These are phyloP conservation scores for Gryllus longicercus DNA, from an alignment of 2,888 invertebrate species.

Conservation along the genomic window DNA sequence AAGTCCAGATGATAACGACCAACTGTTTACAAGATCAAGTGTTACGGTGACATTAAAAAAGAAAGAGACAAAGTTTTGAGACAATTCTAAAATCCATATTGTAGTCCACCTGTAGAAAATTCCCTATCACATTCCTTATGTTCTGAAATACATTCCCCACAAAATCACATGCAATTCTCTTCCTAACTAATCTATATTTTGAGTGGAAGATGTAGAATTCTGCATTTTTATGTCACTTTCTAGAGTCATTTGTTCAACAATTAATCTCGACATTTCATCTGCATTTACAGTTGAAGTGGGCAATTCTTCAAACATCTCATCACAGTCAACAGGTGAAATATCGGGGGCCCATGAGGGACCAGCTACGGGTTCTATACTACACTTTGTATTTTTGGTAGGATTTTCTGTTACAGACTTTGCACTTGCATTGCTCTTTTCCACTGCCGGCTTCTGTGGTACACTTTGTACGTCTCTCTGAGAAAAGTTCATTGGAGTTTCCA, in stretches of 20 bases:
- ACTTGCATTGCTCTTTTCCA: not conserved
- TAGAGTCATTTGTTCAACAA: not conserved
- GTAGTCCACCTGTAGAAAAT: too few species aligned
- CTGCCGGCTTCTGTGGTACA: not conserved
- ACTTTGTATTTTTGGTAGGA: not conserved
- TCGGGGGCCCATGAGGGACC: slow-evolving; percentile 26
- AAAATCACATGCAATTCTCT: too few species aligned
- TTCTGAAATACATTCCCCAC: too few species aligned
- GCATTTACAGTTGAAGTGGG: not conserved
- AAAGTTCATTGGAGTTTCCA: not conserved
- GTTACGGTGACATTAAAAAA: too few species aligned
- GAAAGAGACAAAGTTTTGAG: too few species aligned
- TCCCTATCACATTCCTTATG: too few species aligned
- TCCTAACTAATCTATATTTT: too few species aligned
- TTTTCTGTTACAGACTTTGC: not conserved
- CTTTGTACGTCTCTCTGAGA: not conserved
- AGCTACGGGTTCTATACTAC: slow-evolving; percentile 23
- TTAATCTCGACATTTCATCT: not conserved
- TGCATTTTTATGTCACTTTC: not conserved
- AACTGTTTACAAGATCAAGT: too few species aligned
- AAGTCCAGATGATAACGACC: too few species aligned
- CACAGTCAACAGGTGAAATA: not conserved
- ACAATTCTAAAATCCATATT: too few species aligned
- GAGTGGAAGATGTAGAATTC: not conserved
- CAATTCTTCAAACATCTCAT: not conserved